Conservation (phyloP, 1,140 invertebrate species). For the Agrypnia vestita region DNA sequence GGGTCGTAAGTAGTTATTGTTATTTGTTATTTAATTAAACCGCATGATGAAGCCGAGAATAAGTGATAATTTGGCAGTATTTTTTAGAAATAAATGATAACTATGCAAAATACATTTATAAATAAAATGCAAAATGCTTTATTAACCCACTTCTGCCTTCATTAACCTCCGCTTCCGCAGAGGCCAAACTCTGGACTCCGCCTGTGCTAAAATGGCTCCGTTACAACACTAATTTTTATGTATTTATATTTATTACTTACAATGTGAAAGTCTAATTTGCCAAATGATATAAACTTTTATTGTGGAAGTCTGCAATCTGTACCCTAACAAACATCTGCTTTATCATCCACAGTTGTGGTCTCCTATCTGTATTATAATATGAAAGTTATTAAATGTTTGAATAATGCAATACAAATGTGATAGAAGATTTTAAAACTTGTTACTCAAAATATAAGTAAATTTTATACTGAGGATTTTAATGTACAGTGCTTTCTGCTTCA, state of each 20-base stretch:
- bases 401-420: constrained; percentile 44
- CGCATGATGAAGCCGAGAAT: too few relatives aligned
- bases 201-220: too few relatives aligned
- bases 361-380: constrained; percentile 23
- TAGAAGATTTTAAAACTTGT: constrained; percentile 30
- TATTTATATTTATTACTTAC: not conserved
- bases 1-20: too few relatives aligned
- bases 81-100: too few relatives aligned
- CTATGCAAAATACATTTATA: too few relatives aligned
- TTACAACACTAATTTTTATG: too few relatives aligned
- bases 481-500: constrained; percentile 28
- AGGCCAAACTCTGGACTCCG: too few relatives aligned
- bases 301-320: not conserved
- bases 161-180: too few relatives aligned
- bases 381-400: constrained; percentile 6
- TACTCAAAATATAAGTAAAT: constrained; percentile 34
- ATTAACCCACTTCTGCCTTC: too few relatives aligned
- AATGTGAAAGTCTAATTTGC: not conserved
- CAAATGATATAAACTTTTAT: constrained; percentile 9
- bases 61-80: too few relatives aligned
- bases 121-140: too few relatives aligned
- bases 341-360: constrained; percentile 8
- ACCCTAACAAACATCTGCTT: not conserved
- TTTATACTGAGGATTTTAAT: constrained; percentile 39
- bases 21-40: too few relatives aligned